phyloP scores from a whole-genome alignment of 2,888 invertebrate genomes.

The Drosophila rubida region DNA sequence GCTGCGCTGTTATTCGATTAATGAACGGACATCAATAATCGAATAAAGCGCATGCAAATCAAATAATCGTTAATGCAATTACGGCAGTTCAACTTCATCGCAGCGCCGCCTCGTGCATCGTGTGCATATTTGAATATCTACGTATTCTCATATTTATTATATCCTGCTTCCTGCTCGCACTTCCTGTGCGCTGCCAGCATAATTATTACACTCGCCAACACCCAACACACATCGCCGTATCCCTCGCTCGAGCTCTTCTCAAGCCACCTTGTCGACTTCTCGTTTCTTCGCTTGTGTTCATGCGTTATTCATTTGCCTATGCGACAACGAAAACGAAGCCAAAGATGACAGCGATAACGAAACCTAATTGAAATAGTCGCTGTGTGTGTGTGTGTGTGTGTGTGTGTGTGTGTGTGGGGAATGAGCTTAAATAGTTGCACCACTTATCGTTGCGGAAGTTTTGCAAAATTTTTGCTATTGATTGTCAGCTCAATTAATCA shows the following conservation, averaged over 20 bases:
- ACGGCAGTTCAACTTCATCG: constrained; percentile 6
- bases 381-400: too few species aligned
- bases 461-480: too few species aligned
- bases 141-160: constrained; percentile 14
- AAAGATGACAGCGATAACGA: too few species aligned
- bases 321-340: too few species aligned
- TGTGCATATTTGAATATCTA: neutral
- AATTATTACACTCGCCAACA: neutral
- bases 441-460: too few species aligned
- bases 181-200: neutral
- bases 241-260: neutral
- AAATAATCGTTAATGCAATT: constrained; percentile 21
- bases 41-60: constrained; percentile 15
- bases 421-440: too few species aligned
- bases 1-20: constrained; percentile 17
- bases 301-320: neutral
- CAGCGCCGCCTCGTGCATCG: neutral
- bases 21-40: constrained; percentile 19
- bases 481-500: too few species aligned
- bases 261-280: neutral
- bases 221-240: too few species aligned
- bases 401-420: too few species aligned
- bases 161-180: neutral
- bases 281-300: neutral
- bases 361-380: neutral